Evolutionary conservation across 1,140 invertebrate species (phyloP), one percentile per base, ranked within the genome.

Genomic region (Megathymus violae): DNA sequence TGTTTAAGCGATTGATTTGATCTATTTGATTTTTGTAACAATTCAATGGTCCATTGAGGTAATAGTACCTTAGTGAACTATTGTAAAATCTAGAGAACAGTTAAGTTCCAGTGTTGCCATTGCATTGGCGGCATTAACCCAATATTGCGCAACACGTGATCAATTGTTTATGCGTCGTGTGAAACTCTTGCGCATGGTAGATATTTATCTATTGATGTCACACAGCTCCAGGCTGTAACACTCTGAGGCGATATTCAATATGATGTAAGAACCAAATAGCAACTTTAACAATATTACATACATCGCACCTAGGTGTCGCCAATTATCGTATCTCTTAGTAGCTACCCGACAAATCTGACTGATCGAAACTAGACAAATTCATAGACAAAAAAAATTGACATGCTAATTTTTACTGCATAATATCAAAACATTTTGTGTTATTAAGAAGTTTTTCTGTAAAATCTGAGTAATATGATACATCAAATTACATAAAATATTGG

Each of bases 161-260:
- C 52, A 40, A 56, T 56, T 56, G 52, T 56, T 56, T 27, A 54
- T 25, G 51, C 51, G 40, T 25, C 51, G 51, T 54, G 51, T 38
- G 51, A 54, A 51, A 54, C 36, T 52, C 3, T 48, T 48, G 27
- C 7, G 34, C 27, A 13, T 22, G 51, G 36, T 19, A 43, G 51
- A 52, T 52, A 54, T 22, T 38, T 43, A 43, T 54, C 38, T 54
- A 54, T 41, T 54, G 19, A 27, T 54, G 51, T 54, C 51, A 54
- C 51, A 54, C 43, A 13, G 19, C 17, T 54, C 2, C 7, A 38
- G 16, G 1, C 34, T 36, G 10, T 7, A n/a, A 9, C 7, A 1
- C 27, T 31, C 4, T 22, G 27, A n/a, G 27, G 27, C 9, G 1
- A 36, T 4, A 36, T 36, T 10, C 1, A 36, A 36, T 36, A 11